Percentiles rank a stretch among this genome's conserved stretches.
Evolutionary conservation across 2,888 invertebrate genomes (phyloP).

Genomic region (Gasteruption jaculator): DNA sequence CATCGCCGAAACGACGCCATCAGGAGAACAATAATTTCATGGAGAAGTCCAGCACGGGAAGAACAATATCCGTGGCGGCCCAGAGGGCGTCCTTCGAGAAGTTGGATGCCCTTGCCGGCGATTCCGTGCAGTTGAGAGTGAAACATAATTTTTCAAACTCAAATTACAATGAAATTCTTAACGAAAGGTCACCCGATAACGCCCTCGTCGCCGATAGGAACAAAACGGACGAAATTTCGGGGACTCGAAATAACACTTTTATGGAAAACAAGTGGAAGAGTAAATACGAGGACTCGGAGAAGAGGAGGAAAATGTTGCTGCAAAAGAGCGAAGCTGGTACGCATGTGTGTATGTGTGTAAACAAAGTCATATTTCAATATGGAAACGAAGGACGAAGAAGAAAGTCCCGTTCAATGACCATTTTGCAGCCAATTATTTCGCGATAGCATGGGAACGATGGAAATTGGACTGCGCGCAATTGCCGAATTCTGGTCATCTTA

Average conservation of each 20-base stretch:
- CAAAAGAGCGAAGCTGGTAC: slow-evolving; percentile 70
- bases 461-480: no score
- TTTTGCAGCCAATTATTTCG: no score
- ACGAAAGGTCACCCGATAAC: no score
- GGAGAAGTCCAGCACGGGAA: slow-evolving; percentile 31
- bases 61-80: slow-evolving; percentile 42
- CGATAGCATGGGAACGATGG: no score
- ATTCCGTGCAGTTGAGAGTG: no score
- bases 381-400: no score
- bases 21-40: no score
- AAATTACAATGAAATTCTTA: background rate
- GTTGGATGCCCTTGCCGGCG: slow-evolving; percentile 28
- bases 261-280: slow-evolving; percentile 57
- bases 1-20: slow-evolving; percentile 31
- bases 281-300: slow-evolving; percentile 69
- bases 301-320: slow-evolving; percentile 63
- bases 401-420: no score
- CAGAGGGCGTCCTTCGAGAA: slow-evolving; percentile 46
- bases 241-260: slow-evolving; percentile 34
- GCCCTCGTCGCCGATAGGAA: no score
- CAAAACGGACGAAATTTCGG: slow-evolving; percentile 12
- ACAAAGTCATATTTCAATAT: no score
- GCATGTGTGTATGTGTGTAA: no score
- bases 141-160: slow-evolving; percentile 1
- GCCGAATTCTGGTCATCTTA: no score